A percentile compares a stretch with the other conserved stretches of the same genome.
phyloP scores from a whole-genome alignment of 2,113 vertebrate species.

The Cygnus atratus region DNA sequence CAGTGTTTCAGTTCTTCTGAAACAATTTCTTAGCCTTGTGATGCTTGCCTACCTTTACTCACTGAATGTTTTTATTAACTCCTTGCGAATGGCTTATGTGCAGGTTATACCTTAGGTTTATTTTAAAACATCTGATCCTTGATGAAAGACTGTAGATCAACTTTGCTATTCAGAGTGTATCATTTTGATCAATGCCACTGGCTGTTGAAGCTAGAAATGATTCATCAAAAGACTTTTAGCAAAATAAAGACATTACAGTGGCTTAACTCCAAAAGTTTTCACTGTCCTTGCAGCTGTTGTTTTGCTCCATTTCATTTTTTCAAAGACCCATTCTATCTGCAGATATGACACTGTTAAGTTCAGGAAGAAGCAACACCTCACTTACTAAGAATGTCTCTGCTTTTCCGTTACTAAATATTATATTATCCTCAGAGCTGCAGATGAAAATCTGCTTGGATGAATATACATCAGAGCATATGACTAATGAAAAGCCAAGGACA shows the following conservation, averaged over 20 bases:
- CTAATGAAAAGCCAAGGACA: background rate
- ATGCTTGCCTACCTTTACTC: background rate
- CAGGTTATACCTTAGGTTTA: background rate
- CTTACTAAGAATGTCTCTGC: background rate
- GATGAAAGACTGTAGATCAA: background rate
- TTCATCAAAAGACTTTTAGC: background rate
- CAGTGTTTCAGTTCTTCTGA: fast-evolving
- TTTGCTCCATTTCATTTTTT: background rate
- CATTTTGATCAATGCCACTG: background rate
- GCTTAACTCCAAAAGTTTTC: background rate
- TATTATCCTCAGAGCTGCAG: background rate
- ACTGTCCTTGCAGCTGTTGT: background rate
- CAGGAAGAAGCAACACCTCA: background rate
- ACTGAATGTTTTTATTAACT: background rate
- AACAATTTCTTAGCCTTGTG: background rate
- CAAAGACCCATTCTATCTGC: background rate
- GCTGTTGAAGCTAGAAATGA: background rate
- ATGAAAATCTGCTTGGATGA: background rate
- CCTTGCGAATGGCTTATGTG: background rate
- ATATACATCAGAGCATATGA: background rate
- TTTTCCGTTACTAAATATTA: background rate
- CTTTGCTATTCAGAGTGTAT: background rate
- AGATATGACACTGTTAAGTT: background rate
- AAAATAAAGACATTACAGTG: background rate
- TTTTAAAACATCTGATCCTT: background rate